Conservation (phyloP, 2,888 invertebrate genomes). For the Lottia scabra region DNA sequence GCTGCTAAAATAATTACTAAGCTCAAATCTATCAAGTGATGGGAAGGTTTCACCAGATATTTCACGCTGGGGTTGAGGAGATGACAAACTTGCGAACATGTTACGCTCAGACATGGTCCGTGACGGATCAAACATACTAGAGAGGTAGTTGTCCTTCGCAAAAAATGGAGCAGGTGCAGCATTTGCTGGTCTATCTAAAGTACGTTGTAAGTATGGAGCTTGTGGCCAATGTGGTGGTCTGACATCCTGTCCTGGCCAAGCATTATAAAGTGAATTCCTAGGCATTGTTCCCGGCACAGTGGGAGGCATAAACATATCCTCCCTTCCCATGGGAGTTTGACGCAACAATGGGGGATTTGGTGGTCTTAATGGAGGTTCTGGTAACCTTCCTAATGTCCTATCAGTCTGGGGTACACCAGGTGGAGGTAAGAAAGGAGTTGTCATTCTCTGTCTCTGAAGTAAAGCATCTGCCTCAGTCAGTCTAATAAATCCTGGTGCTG, state of each 20-base stretch:
- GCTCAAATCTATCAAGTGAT: slow-evolving; percentile 55
- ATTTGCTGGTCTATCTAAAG: slow-evolving; percentile 48
- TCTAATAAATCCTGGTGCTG: slow-evolving; percentile 45
- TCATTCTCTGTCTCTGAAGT: slow-evolving; percentile 56
- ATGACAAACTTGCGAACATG: slow-evolving; percentile 54
- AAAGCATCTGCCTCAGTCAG: slow-evolving; percentile 57
- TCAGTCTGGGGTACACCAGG: slow-evolving; percentile 34
- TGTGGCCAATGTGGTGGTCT: slow-evolving; percentile 58
- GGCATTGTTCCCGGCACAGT: slow-evolving; percentile 55
- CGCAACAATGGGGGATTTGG: slow-evolving; percentile 46
- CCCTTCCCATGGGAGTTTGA: slow-evolving; percentile 47
- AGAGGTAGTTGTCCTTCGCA: slow-evolving; percentile 57
- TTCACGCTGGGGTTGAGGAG: slow-evolving; percentile 52
- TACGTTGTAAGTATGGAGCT: slow-evolving; percentile 51
- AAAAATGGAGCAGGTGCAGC: slow-evolving; percentile 51
- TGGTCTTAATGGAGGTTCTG: slow-evolving; percentile 48
- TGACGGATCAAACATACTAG: slow-evolving; percentile 58
- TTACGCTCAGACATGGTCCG: slow-evolving; percentile 53
- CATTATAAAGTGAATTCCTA: slow-evolving; percentile 57
- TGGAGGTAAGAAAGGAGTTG: slow-evolving; percentile 47
- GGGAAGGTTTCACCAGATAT: slow-evolving; percentile 52
- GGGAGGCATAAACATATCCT: slow-evolving; percentile 52
- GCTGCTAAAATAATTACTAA: slow-evolving; percentile 58
- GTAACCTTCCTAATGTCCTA: slow-evolving; percentile 46
- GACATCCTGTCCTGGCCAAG: slow-evolving; percentile 59